Percentiles rank a stretch among this genome's conserved stretches.
Conservation (phyloP, 2,113 vertebrate species). For the Dipodomys stephensi region DNA sequence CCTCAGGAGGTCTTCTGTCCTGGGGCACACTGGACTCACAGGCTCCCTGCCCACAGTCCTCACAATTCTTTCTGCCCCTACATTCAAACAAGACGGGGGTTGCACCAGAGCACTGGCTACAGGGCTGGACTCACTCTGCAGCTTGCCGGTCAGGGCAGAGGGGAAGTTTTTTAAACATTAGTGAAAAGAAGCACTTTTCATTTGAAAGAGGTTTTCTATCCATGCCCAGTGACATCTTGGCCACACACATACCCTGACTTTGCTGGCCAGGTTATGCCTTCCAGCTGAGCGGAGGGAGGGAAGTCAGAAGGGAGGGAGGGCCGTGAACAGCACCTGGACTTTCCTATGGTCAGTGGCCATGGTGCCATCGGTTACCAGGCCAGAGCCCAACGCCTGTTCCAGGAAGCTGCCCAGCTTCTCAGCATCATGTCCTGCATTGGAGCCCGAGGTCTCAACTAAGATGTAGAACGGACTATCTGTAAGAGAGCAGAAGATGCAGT, state of each 20-base stretch:
- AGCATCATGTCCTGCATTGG: slow-evolving; percentile 89
- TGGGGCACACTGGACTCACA: background rate
- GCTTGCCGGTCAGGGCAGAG: accelerated
- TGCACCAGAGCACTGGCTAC: too few species aligned
- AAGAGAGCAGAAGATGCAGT: slow-evolving; percentile 26
- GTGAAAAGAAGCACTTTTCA: background rate
- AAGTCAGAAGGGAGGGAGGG: too few species aligned
- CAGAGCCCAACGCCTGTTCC: slow-evolving; percentile 88
- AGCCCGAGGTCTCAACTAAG: slow-evolving; percentile 96
- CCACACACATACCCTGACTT: background rate
- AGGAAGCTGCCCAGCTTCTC: slow-evolving; percentile 94
- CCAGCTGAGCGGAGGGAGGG: accelerated
- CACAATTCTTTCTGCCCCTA: background rate
- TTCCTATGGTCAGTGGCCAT: slow-evolving; percentile 92
- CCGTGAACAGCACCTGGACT: slow-evolving; percentile 86
- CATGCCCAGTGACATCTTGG: accelerated
- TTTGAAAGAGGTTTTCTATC: background rate
- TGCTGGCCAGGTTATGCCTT: background rate
- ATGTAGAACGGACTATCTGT: slow-evolving; percentile 95
- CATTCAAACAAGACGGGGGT: background rate
- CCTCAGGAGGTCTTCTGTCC: background rate
- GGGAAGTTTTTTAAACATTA: background rate
- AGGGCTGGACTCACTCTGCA: background rate
- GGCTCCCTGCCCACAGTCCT: background rate
- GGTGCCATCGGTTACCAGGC: slow-evolving; percentile 91